Conservation (phyloP, 2,797 vertebrate species). For the Sebastes dallii region DNA sequence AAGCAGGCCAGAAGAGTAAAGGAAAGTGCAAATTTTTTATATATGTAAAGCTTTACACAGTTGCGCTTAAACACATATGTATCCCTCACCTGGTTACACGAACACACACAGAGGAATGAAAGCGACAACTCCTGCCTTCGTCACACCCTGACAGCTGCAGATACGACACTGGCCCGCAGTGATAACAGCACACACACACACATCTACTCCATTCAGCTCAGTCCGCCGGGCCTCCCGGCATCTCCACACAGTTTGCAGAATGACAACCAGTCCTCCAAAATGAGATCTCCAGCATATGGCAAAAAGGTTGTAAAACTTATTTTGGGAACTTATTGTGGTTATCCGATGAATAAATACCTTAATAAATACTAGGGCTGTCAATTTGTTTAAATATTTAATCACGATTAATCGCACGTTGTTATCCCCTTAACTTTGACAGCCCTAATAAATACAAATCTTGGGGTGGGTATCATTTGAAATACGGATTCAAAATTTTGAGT, state of each 20-base stretch:
- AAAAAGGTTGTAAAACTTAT: neutral
- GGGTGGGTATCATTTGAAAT: neutral
- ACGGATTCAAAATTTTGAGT: neutral
- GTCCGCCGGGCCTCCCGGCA: neutral
- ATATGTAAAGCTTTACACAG: constrained; percentile 15
- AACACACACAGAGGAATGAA: constrained; percentile 14
- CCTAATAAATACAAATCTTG: neutral
- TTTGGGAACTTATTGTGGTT: neutral
- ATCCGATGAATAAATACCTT: neutral
- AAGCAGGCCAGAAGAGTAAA: neutral
- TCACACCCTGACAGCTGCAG: constrained; percentile 51
- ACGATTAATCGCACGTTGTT: no score
- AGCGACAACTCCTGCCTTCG: constrained; percentile 18
- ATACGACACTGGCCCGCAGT: constrained; percentile 45
- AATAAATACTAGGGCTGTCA: neutral
- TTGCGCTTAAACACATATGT: constrained; percentile 25
- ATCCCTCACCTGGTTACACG: constrained; percentile 4
- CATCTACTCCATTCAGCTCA: constrained; percentile 28
- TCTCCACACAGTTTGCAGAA: constrained; percentile 6
- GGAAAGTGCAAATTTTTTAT: constrained; percentile 1
- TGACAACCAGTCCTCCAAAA: neutral
- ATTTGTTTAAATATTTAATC: no score
- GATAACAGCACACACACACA: constrained; percentile 29
- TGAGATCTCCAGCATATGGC: neutral
- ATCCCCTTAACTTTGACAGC: no score